phyloP scores from a whole-genome alignment of 2,113 vertebrate species.

The Bujurquina vittata region DNA sequence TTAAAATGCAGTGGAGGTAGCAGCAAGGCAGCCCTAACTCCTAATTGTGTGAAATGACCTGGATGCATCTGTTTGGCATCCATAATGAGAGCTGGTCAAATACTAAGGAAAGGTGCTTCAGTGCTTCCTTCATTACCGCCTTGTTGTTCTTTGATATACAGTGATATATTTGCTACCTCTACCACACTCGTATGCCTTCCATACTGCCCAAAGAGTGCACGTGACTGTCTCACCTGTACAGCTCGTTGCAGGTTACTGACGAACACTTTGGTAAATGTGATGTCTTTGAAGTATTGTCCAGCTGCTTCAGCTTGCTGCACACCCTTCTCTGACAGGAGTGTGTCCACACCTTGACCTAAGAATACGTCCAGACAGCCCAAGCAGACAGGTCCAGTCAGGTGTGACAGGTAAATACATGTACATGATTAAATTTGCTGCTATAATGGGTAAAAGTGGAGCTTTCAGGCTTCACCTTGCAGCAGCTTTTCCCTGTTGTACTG shows the following conservation, averaged over 20 bases:
- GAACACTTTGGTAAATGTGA: conserved; percentile 87
- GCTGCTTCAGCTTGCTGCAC: conserved; percentile 87
- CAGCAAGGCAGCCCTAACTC: not conserved
- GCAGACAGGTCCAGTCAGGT: not conserved
- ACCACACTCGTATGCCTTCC: not conserved
- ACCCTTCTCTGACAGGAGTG: conserved; percentile 87
- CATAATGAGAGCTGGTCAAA: not conserved
- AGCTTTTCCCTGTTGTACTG: conserved; percentile 93
- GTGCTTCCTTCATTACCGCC: not conserved
- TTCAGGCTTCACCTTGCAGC: conserved; percentile 86
- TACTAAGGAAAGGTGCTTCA: not conserved
- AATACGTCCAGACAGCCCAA: not conserved
- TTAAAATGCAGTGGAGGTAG: not conserved
- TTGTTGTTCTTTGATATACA: not conserved
- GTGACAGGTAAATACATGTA: not conserved
- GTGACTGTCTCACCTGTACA: conserved; percentile 81
- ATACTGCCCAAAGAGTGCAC: not conserved
- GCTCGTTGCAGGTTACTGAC: conserved; percentile 90
- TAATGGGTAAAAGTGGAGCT: no score
- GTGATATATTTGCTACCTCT: not conserved
- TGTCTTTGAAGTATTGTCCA: conserved; percentile 84
- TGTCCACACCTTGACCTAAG: conserved; percentile 92
- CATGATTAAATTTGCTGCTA: not conserved
- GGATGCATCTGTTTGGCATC: not conserved
- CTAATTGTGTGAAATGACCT: not conserved